Evolutionary conservation across 2,797 vertebrate species (phyloP).

Genomic region (Coluber constrictor): DNA sequence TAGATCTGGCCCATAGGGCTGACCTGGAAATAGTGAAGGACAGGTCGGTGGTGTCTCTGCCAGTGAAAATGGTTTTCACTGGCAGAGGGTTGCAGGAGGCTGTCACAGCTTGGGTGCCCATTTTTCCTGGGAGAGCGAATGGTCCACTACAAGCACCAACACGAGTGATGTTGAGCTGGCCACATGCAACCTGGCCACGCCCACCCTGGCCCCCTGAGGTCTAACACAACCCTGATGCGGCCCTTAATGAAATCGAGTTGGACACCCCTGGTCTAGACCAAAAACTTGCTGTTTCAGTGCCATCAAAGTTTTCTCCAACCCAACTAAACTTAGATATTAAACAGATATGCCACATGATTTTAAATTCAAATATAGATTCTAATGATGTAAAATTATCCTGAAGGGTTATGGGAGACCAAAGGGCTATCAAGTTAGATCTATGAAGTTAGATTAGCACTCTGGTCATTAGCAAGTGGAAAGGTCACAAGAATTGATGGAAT

Average conservation of each 20-base stretch:
- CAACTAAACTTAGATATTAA: not conserved
- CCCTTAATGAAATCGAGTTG: too few relatives aligned
- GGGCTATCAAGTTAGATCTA: not conserved
- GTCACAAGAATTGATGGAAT: not conserved
- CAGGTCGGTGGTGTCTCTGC: fast-evolving
- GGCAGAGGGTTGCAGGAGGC: too few relatives aligned
- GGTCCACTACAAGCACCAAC: too few relatives aligned
- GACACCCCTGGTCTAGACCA: not conserved
- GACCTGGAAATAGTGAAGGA: too few relatives aligned
- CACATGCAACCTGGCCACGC: too few relatives aligned
- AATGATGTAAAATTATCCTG: not conserved
- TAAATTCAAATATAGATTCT: not conserved
- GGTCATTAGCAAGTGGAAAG: not conserved
- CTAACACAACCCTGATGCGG: too few relatives aligned
- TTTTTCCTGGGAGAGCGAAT: too few relatives aligned
- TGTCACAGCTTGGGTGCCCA: too few relatives aligned
- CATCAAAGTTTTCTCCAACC: not conserved
- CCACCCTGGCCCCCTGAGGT: too few relatives aligned
- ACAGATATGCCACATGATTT: not conserved
- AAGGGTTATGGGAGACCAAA: not conserved
- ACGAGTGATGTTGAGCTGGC: too few relatives aligned
- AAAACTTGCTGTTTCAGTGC: not conserved
- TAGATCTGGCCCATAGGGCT: too few relatives aligned
- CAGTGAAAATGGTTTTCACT: too few relatives aligned
- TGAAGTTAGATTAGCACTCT: not conserved